Conservation (phyloP, 2,888 invertebrate genomes). For the Hirudinaria manillensis region DNA sequence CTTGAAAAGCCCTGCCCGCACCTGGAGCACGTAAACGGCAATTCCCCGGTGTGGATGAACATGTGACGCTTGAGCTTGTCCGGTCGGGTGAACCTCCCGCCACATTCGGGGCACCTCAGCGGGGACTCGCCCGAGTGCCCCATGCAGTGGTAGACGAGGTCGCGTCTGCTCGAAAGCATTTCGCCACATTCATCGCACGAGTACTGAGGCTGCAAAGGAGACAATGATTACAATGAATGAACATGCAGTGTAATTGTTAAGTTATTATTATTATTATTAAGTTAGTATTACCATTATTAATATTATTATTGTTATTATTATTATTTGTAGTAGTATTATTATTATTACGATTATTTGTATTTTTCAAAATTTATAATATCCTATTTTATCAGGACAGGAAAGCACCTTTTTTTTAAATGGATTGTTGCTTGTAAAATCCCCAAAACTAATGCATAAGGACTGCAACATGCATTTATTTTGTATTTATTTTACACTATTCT, state of each 20-base stretch:
- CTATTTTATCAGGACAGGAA: too few relatives aligned
- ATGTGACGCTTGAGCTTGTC: conserved; percentile 27
- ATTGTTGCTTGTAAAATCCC: too few relatives aligned
- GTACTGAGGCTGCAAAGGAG: conserved; percentile 14
- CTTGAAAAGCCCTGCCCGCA: conserved; percentile 22
- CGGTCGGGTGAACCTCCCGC: conserved; percentile 15
- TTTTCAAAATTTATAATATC: too few relatives aligned
- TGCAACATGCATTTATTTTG: too few relatives aligned
- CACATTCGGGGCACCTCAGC: conserved; percentile 15
- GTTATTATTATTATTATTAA: neutral
- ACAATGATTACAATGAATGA: neutral
- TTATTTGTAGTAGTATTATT: too few relatives aligned
- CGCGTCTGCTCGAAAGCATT: neutral
- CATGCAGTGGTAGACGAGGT: conserved; percentile 26
- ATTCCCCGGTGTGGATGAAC: conserved; percentile 28
- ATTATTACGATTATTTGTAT: too few relatives aligned
- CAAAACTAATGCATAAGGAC: too few relatives aligned
- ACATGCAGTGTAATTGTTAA: neutral
- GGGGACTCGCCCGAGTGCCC: conserved; percentile 20
- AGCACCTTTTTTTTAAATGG: too few relatives aligned
- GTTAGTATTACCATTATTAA: neutral
- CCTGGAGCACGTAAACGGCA: conserved; percentile 22
- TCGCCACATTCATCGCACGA: conserved; percentile 20
- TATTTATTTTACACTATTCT: too few relatives aligned
- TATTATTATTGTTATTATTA: neutral